Evolutionary conservation across 2,113 vertebrate species (phyloP), one percentile per base, ranked within the genome.

Genomic region (Channa argus): DNA sequence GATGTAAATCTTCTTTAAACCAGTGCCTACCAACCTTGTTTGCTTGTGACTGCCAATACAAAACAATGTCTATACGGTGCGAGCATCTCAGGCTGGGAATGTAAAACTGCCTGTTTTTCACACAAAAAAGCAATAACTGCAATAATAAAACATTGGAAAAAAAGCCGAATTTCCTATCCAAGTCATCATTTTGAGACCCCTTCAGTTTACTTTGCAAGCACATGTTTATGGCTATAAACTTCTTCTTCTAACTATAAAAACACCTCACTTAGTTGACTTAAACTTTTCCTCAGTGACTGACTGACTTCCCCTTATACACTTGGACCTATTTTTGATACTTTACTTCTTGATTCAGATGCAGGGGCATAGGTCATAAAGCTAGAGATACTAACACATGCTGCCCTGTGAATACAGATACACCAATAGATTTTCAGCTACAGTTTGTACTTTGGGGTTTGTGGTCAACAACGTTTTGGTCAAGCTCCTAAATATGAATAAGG

Each of bases 281-380:
- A 56, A 37, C 49, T 11, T 47, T 71, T 14, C 33, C 33, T 54
- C 47, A 8, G 13, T 62, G 34, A 63, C 66, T 6, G 6, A 58
- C 12, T 11, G 12, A 5, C 56, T 41, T 68, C 72, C 43, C 52
- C 45, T 66, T 49, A 36, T 34, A 62, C 56, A 77, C 39, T 63
- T 5, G 6, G 38, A 63, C 38, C 4, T 3, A 6, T 71, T 49
- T 59, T 4, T 75, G 60, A 44, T 39, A 3, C 11, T 61, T 56
- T 39, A 14, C 39, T 60, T 51, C 75, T 46, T 65, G 62, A 85
- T 38, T 88, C 34, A 56, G 46, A 39, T 47, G 8, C 3, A 50
- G 43, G 67, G 62, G 41, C 6, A 52, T 5, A 0, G 3, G 12
- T n/a, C 43, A 50, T 43, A 59, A 34, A 59, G 12, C 37, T 68